Conservation (phyloP, 2,797 vertebrate species). For the Pygocentrus nattereri region DNA sequence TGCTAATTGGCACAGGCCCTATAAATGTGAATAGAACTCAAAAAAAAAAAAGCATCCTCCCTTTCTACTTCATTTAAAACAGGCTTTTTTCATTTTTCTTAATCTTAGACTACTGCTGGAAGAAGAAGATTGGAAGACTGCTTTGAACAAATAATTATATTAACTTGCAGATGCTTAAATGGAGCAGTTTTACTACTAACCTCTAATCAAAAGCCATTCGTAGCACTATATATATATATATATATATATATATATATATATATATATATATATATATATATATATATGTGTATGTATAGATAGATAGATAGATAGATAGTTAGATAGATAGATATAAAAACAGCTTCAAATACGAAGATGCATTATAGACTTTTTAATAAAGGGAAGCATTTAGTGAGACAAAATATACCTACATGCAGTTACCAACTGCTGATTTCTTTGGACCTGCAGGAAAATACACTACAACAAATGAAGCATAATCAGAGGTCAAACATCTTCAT, state of each 20-base stretch:
- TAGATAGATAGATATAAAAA: constrained; percentile 1
- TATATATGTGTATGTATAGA: no score
- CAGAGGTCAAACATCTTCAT: no score
- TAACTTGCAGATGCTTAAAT: background rate
- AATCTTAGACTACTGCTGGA: background rate
- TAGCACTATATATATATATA: no score
- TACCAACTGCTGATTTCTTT: background rate
- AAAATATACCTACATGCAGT: background rate
- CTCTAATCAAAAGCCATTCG: background rate
- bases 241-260: no score
- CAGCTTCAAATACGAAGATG: constrained; percentile 2
- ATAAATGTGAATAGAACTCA: constrained; percentile 2
- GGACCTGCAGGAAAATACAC: background rate
- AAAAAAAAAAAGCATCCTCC: constrained; percentile 2
- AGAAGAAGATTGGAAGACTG: background rate
- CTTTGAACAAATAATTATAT: background rate
- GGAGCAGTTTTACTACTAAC: background rate
- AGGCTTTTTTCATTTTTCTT: background rate
- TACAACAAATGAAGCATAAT: background rate
- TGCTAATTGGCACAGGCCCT: constrained; percentile 26
- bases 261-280: no score
- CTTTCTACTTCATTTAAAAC: constrained; percentile 9
- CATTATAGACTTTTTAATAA: background rate
- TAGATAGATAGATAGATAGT: no score
- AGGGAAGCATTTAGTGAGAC: background rate